Evolutionary conservation across 2,797 vertebrate genomes (phyloP).

Genomic region (Lepilemur ruficaudatus): DNA sequence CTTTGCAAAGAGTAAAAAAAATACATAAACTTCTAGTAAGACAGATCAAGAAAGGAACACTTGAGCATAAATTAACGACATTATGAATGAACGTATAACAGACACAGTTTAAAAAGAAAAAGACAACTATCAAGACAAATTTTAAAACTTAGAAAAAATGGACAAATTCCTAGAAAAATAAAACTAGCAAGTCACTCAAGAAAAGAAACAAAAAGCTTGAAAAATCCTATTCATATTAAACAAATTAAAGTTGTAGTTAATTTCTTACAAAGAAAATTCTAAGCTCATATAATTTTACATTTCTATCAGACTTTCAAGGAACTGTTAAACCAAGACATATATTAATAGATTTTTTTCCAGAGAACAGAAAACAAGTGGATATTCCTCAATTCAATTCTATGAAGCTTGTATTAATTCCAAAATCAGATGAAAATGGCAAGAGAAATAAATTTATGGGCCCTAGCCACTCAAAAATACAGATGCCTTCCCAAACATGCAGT

Average conservation of each 20-base stretch:
- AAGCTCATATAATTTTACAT: background rate
- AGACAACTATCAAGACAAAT: background rate
- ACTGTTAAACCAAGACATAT: background rate
- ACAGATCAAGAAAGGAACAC: background rate
- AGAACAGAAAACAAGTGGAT: background rate
- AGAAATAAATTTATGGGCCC: background rate
- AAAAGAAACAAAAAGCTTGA: background rate
- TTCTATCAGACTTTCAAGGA: background rate
- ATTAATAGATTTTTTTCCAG: background rate
- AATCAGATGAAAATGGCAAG: background rate
- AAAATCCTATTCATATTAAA: background rate
- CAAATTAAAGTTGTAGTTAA: background rate
- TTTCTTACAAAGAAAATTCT: background rate
- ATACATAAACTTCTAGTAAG: background rate
- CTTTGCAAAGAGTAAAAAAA: background rate
- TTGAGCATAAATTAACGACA: background rate
- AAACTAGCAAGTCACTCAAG: background rate
- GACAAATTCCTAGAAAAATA: background rate
- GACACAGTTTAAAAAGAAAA: background rate
- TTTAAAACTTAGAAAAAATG: background rate
- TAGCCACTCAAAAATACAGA: background rate
- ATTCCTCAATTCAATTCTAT: background rate
- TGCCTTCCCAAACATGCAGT: background rate
- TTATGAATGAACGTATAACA: background rate
- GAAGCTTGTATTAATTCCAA: background rate